These are phyloP conservation scores for Drosophila tropicalis DNA, from an alignment of 1,140 invertebrate genomes.

Conservation along the genomic window DNA sequence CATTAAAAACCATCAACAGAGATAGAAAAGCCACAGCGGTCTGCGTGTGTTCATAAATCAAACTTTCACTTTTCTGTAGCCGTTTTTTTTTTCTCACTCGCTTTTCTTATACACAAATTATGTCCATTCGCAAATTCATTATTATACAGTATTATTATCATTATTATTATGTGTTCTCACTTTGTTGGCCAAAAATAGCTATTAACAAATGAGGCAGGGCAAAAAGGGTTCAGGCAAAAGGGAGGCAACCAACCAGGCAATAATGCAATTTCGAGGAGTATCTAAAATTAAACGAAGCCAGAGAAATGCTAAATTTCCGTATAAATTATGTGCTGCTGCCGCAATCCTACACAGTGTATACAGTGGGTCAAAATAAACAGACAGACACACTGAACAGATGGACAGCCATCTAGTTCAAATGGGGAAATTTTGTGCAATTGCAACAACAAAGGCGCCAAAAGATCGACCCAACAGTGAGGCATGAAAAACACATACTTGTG, in stretches of 20 bases:
- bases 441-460: slow-evolving; percentile 52
- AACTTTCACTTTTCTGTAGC: slow-evolving; percentile 65
- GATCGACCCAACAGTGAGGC: slow-evolving; percentile 43
- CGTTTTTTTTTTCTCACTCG: too few relatives aligned
- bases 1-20: slow-evolving; percentile 55
- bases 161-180: slow-evolving; percentile 14
- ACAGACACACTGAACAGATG: slow-evolving; percentile 20
- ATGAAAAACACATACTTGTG: slow-evolving; percentile 22
- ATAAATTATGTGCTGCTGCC: slow-evolving; percentile 35
- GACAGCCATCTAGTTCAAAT: slow-evolving; percentile 27
- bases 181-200: slow-evolving; percentile 63
- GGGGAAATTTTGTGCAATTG: slow-evolving; percentile 43
- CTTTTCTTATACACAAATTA: background rate
- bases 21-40: slow-evolving; percentile 35
- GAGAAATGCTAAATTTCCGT: slow-evolving; percentile 45
- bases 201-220: slow-evolving; percentile 56
- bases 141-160: background rate
- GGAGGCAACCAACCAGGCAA: slow-evolving; percentile 51
- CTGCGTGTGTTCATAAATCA: slow-evolving; percentile 66
- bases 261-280: slow-evolving; percentile 55
- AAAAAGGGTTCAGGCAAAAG: slow-evolving; percentile 60
- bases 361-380: slow-evolving; percentile 57
- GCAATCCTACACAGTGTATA: slow-evolving; percentile 16
- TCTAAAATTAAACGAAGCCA: slow-evolving; percentile 56
- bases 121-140: slow-evolving; percentile 5